These are phyloP conservation scores for Epistrophe grossulariae DNA, from an alignment of 2,888 invertebrate genomes.

Conservation along the genomic window DNA sequence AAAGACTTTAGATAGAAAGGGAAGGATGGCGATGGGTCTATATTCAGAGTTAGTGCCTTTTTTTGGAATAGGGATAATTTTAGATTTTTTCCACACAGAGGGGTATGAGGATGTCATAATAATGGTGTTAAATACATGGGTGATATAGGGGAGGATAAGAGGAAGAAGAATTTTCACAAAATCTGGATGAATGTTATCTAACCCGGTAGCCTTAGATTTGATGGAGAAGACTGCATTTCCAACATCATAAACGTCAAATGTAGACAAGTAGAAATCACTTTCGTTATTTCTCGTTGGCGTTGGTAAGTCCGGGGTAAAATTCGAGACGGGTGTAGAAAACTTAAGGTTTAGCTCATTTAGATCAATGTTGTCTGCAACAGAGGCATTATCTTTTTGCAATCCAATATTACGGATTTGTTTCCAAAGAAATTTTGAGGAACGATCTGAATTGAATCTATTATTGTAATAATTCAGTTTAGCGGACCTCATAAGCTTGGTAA, in stretches of 20 bases:
- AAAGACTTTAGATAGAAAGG: neutral
- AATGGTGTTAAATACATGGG: neutral
- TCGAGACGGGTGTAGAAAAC: neutral
- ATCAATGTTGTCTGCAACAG: neutral
- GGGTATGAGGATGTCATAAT: neutral
- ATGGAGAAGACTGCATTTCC: neutral
- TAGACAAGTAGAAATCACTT: neutral
- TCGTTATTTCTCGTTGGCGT: neutral
- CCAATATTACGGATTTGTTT: neutral
- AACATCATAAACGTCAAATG: neutral
- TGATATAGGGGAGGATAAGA: neutral
- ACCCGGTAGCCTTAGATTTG: neutral
- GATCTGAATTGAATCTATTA: neutral
- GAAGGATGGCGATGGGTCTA: neutral
- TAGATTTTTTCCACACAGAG: neutral
- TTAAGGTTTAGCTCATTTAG: neutral
- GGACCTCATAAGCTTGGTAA: neutral
- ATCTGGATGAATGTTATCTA: neutral
- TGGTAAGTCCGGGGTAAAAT: neutral
- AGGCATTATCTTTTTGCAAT: neutral
- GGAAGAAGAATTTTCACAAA: neutral
- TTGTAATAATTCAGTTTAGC: neutral
- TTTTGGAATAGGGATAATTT: neutral
- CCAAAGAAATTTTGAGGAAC: neutral
- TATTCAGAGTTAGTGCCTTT: neutral